A percentile compares a stretch with the other conserved stretches of the same genome.
These are phyloP conservation scores for Agonopterix arenella DNA, from an alignment of 2,888 invertebrate species.

Conservation along the genomic window DNA sequence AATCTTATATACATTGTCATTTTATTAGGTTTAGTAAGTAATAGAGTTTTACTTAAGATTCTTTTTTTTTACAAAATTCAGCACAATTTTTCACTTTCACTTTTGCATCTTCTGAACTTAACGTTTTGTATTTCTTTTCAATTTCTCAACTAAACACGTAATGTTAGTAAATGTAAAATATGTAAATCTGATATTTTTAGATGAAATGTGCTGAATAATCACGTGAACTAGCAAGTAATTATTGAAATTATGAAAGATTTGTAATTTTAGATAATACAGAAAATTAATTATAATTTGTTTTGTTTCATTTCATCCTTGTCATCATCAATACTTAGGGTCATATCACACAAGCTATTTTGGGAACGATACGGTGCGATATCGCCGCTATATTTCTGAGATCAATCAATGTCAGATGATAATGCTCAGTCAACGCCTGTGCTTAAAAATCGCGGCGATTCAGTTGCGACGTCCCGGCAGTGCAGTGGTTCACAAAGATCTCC, in stretches of 20 bases:
- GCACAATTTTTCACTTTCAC: slow-evolving; percentile 1
- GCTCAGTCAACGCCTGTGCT: too few relatives aligned
- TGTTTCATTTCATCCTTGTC: slow-evolving; percentile 18
- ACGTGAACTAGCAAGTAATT: slow-evolving; percentile 57
- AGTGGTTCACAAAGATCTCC: too few relatives aligned
- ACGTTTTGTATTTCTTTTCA: background rate
- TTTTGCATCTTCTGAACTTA: background rate
- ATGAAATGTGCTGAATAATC: slow-evolving; percentile 57
- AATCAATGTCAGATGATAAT: too few relatives aligned
- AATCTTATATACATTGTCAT: too few relatives aligned
- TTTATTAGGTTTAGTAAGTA: too few relatives aligned
- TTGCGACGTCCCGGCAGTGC: too few relatives aligned
- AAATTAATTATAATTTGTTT: slow-evolving; percentile 40
- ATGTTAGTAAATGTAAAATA: slow-evolving; percentile 48
- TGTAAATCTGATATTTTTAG: slow-evolving; percentile 72
- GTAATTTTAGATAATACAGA: slow-evolving; percentile 74
- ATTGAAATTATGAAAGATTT: slow-evolving; percentile 69
- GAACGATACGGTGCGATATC: too few relatives aligned
- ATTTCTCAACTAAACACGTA: background rate
- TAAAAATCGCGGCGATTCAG: too few relatives aligned
- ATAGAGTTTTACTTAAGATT: background rate
- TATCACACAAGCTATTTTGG: too few relatives aligned
- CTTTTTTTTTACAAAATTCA: slow-evolving; percentile 4
- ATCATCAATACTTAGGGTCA: too few relatives aligned
- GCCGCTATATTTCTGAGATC: too few relatives aligned